phyloP scores from a whole-genome alignment of 2,888 invertebrate species.

The Lydus trimaculatus region DNA sequence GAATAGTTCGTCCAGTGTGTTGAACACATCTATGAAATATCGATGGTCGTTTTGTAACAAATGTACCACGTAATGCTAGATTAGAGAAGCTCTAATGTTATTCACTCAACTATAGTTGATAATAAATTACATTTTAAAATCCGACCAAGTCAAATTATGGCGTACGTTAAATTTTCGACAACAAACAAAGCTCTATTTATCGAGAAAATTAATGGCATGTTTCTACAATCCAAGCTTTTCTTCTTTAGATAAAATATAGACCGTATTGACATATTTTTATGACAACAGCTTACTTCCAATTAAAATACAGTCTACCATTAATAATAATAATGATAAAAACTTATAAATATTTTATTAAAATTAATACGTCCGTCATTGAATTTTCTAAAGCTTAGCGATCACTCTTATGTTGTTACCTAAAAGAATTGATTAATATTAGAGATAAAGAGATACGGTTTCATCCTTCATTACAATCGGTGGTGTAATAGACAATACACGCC shows the following conservation, averaged over 20 bases:
- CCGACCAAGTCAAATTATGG: constrained; percentile 7
- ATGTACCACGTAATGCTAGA: constrained; percentile 13
- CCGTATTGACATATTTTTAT: constrained; percentile 5
- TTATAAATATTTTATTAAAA: background rate
- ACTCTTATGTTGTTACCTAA: too few species aligned
- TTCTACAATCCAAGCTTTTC: background rate
- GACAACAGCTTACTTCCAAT: background rate
- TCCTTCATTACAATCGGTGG: too few species aligned
- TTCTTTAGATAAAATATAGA: background rate
- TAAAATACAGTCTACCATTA: background rate
- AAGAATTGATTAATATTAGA: too few species aligned
- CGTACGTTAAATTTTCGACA: constrained; percentile 1
- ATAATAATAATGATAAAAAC: background rate
- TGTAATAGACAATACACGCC: too few species aligned
- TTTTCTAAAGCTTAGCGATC: too few species aligned
- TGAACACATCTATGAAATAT: constrained; percentile 1
- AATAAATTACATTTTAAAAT: constrained; percentile 15
- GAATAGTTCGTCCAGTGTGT: constrained; percentile 11
- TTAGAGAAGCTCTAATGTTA: constrained; percentile 12
- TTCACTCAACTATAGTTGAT: constrained; percentile 11
- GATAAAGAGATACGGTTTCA: too few species aligned
- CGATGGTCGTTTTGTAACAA: constrained; percentile 14
- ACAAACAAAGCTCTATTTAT: constrained; percentile 8
- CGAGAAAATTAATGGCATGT: background rate
- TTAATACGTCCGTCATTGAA: background rate